Conservation (phyloP, 2,797 vertebrate species). For the Lepus townsendii region DNA sequence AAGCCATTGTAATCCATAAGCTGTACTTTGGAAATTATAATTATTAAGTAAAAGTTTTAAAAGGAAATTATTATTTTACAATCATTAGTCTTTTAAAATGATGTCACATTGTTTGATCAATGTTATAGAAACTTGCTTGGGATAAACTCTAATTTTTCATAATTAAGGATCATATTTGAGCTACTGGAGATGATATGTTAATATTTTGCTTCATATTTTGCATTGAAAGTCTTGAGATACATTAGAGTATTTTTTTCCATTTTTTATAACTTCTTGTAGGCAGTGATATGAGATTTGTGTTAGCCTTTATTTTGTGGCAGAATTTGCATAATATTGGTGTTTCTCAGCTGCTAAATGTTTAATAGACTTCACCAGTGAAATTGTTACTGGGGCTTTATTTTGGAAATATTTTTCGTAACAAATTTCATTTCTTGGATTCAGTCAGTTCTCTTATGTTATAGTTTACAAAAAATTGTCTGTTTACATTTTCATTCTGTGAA, state of each 20-base stretch:
- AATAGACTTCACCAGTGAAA: background rate
- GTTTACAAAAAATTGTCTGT: background rate
- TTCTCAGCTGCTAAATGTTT: conserved; percentile 30
- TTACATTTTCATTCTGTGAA: background rate
- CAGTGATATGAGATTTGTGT: background rate
- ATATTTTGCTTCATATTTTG: no score
- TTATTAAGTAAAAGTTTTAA: no score
- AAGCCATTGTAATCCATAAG: no score
- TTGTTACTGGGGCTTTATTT: background rate
- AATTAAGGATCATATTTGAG: no score
- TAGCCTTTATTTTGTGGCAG: background rate
- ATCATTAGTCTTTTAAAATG: no score
- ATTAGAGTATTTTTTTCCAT: background rate
- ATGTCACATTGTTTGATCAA: no score
- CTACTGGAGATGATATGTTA: no score
- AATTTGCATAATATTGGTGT: background rate
- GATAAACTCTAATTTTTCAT: no score
- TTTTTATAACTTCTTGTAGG: background rate
- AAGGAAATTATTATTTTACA: no score
- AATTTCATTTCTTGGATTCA: background rate
- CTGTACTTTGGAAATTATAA: no score
- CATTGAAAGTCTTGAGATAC: background rate
- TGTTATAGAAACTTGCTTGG: no score
- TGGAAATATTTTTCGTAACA: background rate
- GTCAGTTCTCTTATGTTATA: background rate